phyloP scores from a whole-genome alignment of 2,113 vertebrate genomes.

The Syngnathoides biaculeatus region DNA sequence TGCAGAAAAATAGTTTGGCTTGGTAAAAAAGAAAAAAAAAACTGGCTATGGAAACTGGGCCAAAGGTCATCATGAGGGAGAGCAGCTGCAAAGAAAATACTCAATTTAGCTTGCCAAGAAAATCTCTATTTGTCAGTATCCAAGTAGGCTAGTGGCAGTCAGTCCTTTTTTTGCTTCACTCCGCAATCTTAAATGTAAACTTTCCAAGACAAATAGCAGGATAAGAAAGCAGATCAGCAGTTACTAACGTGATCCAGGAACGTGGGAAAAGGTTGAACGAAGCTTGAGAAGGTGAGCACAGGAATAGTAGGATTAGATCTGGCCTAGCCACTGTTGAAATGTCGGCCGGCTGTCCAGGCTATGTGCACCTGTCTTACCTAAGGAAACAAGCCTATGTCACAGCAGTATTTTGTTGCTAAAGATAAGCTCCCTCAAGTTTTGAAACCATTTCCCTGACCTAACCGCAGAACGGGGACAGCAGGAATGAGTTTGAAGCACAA shows the following conservation, averaged over 20 bases:
- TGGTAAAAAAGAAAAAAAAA: slow-evolving; percentile 36
- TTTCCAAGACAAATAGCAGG: neutral
- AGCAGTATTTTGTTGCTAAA: slow-evolving; percentile 26
- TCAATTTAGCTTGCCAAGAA: neutral
- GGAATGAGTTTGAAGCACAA: slow-evolving; percentile 36
- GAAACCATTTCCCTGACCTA: neutral
- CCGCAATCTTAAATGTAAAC: neutral
- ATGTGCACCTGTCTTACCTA: neutral
- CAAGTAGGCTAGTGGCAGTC: neutral
- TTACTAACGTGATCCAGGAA: slow-evolving; percentile 1
- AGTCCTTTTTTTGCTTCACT: neutral
- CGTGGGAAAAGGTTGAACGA: slow-evolving; percentile 17
- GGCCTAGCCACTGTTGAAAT: neutral
- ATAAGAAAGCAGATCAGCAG: neutral
- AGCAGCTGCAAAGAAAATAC: slow-evolving; percentile 19
- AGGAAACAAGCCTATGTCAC: slow-evolving; percentile 15
- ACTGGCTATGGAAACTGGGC: slow-evolving; percentile 39
- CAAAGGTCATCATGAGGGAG: slow-evolving; percentile 37
- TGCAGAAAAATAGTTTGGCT: slow-evolving; percentile 39
- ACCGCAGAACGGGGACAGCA: slow-evolving; percentile 19
- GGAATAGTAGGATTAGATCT: slow-evolving; percentile 16
- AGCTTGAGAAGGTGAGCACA: slow-evolving; percentile 8
- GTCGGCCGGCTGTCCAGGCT: slow-evolving; percentile 8
- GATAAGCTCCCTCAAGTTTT: slow-evolving; percentile 9
- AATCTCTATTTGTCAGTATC: neutral